These are phyloP conservation scores for Latheticus oryzae DNA, from an alignment of 2,888 invertebrate genomes.

Conservation along the genomic window DNA sequence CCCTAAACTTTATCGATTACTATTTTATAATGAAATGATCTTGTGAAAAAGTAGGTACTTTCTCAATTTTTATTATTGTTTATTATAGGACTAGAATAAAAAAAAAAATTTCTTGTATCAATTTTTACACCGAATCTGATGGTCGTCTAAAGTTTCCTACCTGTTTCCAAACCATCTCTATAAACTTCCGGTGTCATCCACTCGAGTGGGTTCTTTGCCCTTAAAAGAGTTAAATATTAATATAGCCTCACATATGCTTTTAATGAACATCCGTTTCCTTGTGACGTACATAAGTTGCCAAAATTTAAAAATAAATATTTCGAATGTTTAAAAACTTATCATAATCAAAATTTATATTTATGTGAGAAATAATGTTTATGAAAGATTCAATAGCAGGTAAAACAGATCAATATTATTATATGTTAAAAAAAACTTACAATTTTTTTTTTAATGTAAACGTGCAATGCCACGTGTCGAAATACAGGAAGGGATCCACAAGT, in stretches of 20 bases:
- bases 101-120: neutral
- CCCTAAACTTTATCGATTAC: no score
- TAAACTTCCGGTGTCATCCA: conserved; percentile 37
- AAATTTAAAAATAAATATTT: no score
- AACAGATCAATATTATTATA: no score
- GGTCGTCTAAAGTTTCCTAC: conserved; percentile 9
- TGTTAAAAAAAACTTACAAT: conserved; percentile 4
- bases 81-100: no score
- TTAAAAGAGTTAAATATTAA: conserved; percentile 50
- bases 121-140: neutral
- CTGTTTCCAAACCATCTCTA: conserved; percentile 20
- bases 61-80: no score
- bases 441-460: neutral
- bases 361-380: no score
- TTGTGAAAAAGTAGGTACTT: no score
- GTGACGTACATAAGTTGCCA: conserved; percentile 22
- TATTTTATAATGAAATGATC: no score
- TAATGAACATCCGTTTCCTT: conserved; percentile 51
- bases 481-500: conserved; percentile 52
- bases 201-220: conserved; percentile 41
- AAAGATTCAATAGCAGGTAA: no score
- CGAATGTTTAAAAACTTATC: no score
- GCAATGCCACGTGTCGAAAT: conserved; percentile 38
- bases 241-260: conserved; percentile 47
- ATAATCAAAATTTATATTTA: neutral